Evolutionary conservation across 1,140 invertebrate genomes (phyloP), one percentile per base, ranked within the genome.

Genomic region (Chrysopa pallens): DNA sequence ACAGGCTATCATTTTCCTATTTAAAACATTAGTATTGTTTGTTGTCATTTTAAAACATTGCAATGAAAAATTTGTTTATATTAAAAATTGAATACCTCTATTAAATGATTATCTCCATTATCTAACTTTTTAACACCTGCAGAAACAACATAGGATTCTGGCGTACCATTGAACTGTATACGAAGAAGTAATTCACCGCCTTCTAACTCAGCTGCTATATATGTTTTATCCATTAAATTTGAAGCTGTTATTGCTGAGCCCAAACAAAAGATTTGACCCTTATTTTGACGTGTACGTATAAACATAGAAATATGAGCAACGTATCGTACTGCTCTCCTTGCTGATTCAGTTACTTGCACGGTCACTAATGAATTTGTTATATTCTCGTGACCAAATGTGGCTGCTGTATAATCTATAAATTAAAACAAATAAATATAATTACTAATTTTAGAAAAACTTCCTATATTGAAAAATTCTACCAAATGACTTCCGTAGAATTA

Each of bases 251-350:
- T 67, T 50, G 73, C 69, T 8, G 80, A 80, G 11, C 90, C 90
- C 17, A 95, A 59, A 61, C 91, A 91, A 58, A 94, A 89, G 38
- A 95, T 81, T 47, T 87, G 76, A 2, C 90, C 89, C 4, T 72
- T 68, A 4, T 74, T 66, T 58, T 92, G 76, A 36, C 88, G 67
- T 0, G 91, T 95, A 28, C 85, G 68, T 37, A 94, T 76, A 57
- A 95, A 90, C 78, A 96, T 89, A 2, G 87, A 91, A 35, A 95
- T 80, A 56, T 93, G 85, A 23, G 92, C 73, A 37, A 84, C 78
- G 27, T 73, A 76, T 42, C 78, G 69, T 31, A 91, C 78, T 1
- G 76, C 73, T 27, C 73, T 61, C 17, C 76, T 70, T 1, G 81
- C 77, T 29, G 65, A 58, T 45, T 77, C 73, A 1, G 70, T 65